Evolutionary conservation across 2,888 invertebrate species (phyloP), one percentile per base, ranked within the genome.

Genomic region (Saturnia japonica): DNA sequence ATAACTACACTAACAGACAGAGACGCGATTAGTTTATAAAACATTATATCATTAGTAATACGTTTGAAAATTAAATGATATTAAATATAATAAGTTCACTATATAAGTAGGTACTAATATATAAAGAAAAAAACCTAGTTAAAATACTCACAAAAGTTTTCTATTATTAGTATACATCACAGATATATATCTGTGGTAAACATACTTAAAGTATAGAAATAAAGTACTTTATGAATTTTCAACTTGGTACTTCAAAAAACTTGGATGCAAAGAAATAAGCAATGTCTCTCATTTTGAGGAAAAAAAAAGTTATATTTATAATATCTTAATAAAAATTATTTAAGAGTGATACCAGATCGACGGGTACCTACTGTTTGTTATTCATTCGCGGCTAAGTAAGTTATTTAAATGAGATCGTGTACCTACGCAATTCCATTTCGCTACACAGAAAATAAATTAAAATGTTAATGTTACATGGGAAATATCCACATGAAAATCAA

Each of bases 331-430:
- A 28, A 57, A 28, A 57, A 57, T 57, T 11, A 54, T 28, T 57
- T 14, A 14, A 25, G 57, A 57, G 25, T 57, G 57, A 57, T 57
- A 25, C 7, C 14, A 57, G 57, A 25, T 57, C 25, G 57, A 12
- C 57, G 25, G 14, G 25, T 57, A 25, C 57, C 57, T 57, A 57
- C 54, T 68, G 66, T 64, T 69, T 69, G 69, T 78, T 74, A 76
- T 76, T 77, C 77, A 78, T 79, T 74, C 75, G 68, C 74, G 69
- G 76, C 73, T 76, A 75, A 80, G 77, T 76, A 79, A 78, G 74
- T 81, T 79, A 78, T 80, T 81, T 73, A 79, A 78, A 82, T 78
- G 76, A 79, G 76, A 75, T 76, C 75, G 73, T 74, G 75, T 74
- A 66, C 66, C 66, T 45, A 75, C 75, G 74, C 75, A 78, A 78